Evolutionary conservation across 2,888 invertebrate species (phyloP).

Genomic region (Chelonus formosanus): DNA sequence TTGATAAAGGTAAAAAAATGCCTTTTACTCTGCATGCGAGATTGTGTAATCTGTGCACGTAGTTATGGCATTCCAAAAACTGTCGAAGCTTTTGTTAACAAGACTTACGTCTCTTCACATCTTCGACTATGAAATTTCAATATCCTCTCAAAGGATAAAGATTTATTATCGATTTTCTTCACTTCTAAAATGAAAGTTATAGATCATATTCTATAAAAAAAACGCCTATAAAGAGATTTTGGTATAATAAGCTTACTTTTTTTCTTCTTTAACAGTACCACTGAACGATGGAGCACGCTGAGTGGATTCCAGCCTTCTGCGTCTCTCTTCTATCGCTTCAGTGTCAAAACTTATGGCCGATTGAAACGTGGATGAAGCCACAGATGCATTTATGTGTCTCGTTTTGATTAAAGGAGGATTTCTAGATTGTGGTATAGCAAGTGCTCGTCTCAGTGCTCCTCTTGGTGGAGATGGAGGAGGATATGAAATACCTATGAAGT

Average conservation of each 20-base stretch:
- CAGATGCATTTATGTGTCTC: constrained; percentile 74
- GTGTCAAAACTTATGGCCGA: constrained; percentile 57
- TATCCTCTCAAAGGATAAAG: constrained; percentile 42
- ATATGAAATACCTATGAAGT: constrained; percentile 74
- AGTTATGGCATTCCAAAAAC: constrained; percentile 29
- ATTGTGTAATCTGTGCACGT: constrained; percentile 29
- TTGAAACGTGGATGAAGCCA: constrained; percentile 50
- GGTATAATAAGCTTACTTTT: constrained; percentile 48
- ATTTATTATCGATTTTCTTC: constrained; percentile 46
- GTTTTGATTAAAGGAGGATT: constrained; percentile 85
- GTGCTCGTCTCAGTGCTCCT: constrained; percentile 64
- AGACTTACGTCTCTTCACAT: constrained; percentile 24
- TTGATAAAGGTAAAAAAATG: constrained; percentile 27
- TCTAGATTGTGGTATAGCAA: constrained; percentile 76
- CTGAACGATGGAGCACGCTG: constrained; percentile 58
- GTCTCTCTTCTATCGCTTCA: constrained; percentile 60
- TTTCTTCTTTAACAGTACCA: constrained; percentile 60
- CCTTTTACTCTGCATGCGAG: constrained; percentile 25
- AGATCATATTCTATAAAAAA: not conserved
- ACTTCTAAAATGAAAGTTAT: constrained; percentile 43
- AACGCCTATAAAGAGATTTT: not conserved
- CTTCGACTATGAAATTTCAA: constrained; percentile 35
- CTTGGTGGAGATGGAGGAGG: constrained; percentile 81
- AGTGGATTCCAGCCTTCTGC: constrained; percentile 56
- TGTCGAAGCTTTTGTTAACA: constrained; percentile 32